A percentile compares a stretch with the other conserved stretches of the same genome.
Evolutionary conservation across 2,888 invertebrate genomes (phyloP).

Genomic region (Nudaria mundana): DNA sequence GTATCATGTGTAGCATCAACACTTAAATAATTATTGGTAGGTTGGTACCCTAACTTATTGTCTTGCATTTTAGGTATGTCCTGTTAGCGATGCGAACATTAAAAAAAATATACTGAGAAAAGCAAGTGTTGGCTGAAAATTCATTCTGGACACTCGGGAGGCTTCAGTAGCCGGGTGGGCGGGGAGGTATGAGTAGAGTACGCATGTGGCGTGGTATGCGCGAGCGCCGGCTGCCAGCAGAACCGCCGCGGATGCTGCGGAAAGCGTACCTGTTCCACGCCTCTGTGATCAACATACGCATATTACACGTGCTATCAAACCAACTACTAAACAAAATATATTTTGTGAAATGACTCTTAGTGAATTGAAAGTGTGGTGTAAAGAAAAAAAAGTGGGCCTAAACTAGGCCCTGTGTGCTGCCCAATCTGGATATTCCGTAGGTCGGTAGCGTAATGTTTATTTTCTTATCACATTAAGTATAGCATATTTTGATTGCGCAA

Average conservation of each 20-base stretch:
- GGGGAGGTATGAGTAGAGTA: slow-evolving; percentile 64
- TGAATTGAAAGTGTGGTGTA: slow-evolving; percentile 65
- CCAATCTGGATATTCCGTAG: slow-evolving; percentile 64
- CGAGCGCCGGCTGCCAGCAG: slow-evolving; percentile 50
- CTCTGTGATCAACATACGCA: slow-evolving; percentile 28
- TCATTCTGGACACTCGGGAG: slow-evolving; percentile 45
- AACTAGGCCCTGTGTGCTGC: slow-evolving; percentile 44
- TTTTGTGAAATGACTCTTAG: slow-evolving; percentile 56
- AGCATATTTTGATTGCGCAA: slow-evolving; percentile 56
- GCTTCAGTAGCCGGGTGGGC: slow-evolving; percentile 60
- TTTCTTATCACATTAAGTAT: slow-evolving; percentile 58
- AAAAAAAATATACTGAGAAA: too few species aligned
- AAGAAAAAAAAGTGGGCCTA: slow-evolving; percentile 26
- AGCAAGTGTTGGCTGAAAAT: slow-evolving; percentile 34
- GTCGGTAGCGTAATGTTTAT: slow-evolving; percentile 62
- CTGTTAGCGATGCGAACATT: too few species aligned
- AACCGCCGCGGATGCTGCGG: slow-evolving; percentile 73
- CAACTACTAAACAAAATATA: slow-evolving; percentile 13
- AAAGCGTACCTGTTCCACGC: slow-evolving; percentile 61
- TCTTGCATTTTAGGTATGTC: too few species aligned
- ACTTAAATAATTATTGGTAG: too few species aligned
- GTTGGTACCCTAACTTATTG: too few species aligned
- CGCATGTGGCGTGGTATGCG: slow-evolving; percentile 63
- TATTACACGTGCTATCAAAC: slow-evolving; percentile 33
- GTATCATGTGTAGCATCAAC: too few species aligned